Percentiles rank a stretch among this genome's conserved stretches.
Evolutionary conservation across 2,113 vertebrate genomes (phyloP).

Genomic region (Chelonoidis abingdonii): DNA sequence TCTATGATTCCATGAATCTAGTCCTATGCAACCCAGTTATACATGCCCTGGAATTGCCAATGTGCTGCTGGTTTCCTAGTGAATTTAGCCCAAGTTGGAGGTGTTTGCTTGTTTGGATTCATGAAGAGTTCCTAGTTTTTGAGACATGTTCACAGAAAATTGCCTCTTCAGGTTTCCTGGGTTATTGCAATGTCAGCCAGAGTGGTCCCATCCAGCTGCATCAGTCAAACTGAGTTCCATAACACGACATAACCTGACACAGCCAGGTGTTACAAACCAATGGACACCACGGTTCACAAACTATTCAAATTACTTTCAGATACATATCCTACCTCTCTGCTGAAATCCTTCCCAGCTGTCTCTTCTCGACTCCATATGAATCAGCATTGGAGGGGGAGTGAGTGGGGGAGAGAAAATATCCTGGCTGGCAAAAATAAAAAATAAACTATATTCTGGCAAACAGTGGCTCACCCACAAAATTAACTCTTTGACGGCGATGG

Average conservation of each 20-base stretch:
- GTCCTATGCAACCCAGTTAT: neutral
- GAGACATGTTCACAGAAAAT: neutral
- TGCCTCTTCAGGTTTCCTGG: constrained; percentile 20
- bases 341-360: constrained; percentile 45
- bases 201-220: constrained; percentile 34
- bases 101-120: neutral
- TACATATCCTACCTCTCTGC: constrained; percentile 32
- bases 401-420: neutral
- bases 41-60: fast-evolving
- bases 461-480: neutral
- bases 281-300: constrained; percentile 67
- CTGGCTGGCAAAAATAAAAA: neutral
- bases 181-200: constrained; percentile 41
- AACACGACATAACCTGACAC: constrained; percentile 62
- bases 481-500: constrained; percentile 18
- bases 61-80: neutral
- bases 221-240: constrained; percentile 64
- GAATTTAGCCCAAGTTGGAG: neutral
- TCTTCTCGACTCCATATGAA: constrained; percentile 44
- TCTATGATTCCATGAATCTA: neutral
- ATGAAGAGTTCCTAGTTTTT: neutral
- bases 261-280: constrained; percentile 63
- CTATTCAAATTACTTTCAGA: constrained; percentile 71
- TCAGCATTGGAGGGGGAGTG: neutral
- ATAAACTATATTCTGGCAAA: neutral